Percentiles rank a stretch among this genome's conserved stretches.
phyloP scores from a whole-genome alignment of 2,888 invertebrate species.

The Drosophila testacea region DNA sequence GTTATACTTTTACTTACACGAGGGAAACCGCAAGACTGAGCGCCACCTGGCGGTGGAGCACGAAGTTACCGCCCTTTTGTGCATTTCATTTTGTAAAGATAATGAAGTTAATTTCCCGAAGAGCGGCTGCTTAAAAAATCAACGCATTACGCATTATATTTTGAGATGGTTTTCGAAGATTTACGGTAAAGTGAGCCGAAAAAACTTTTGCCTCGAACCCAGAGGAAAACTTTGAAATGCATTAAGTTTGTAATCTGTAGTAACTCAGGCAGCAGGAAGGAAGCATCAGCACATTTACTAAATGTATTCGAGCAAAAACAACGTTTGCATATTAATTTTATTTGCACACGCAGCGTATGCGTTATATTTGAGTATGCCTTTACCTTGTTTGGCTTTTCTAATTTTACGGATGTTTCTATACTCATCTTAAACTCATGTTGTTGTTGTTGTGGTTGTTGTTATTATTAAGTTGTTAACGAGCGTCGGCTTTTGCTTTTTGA shows the following conservation, averaged over 20 bases:
- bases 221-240: conserved; percentile 68
- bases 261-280: conserved; percentile 35
- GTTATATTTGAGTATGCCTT: conserved; percentile 46
- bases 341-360: conserved; percentile 40
- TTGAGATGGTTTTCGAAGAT: conserved; percentile 60
- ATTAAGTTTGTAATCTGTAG: conserved; percentile 72
- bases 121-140: conserved; percentile 50
- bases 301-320: conserved; percentile 61
- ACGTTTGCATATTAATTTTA: conserved; percentile 73
- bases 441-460: conserved; percentile 17
- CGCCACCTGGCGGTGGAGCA: conserved; percentile 19
- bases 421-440: not conserved
- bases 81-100: conserved; percentile 56
- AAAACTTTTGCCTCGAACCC: conserved; percentile 45
- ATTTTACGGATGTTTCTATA: conserved; percentile 23
- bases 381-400: conserved; percentile 41
- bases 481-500: conserved; percentile 17
- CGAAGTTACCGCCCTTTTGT: conserved; percentile 38
- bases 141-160: conserved; percentile 50
- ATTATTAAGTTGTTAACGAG: conserved; percentile 62
- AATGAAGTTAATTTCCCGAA: conserved; percentile 73
- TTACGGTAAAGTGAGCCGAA: conserved; percentile 44
- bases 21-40: conserved; percentile 48
- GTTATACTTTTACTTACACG: conserved; percentile 3
- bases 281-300: conserved; percentile 54